phyloP scores from a whole-genome alignment of 2,888 invertebrate species.

The Plagiodera versicolora region DNA sequence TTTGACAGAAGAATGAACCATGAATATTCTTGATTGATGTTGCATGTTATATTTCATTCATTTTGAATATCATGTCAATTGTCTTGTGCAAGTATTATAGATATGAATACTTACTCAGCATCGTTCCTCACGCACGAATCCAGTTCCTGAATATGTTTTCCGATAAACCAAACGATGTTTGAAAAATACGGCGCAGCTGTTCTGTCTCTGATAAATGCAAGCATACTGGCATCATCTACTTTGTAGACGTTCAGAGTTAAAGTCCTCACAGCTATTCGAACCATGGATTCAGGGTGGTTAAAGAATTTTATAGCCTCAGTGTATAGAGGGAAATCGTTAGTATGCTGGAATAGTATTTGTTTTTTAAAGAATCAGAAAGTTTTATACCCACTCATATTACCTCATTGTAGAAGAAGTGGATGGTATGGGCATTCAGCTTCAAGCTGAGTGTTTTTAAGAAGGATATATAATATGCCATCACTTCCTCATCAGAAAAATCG shows the following conservation, averaged over 20 bases:
- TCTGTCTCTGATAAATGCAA: slow-evolving; percentile 91
- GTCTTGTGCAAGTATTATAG: no score
- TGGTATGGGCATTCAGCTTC: slow-evolving; percentile 96
- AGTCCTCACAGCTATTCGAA: slow-evolving; percentile 96
- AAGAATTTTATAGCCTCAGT: slow-evolving; percentile 99
- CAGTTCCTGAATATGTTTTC: slow-evolving; percentile 94
- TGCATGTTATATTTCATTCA: no score
- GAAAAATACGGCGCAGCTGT: slow-evolving; percentile 98
- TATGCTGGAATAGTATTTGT: slow-evolving; percentile 70
- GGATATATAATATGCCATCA: slow-evolving; percentile 99
- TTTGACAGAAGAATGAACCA: no score
- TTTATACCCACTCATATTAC: no score
- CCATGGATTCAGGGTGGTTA: slow-evolving; percentile 99
- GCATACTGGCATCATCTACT: slow-evolving; percentile 93
- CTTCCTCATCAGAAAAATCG: slow-evolving; percentile 99
- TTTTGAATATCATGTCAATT: no score
- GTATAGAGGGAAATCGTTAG: slow-evolving; percentile 98
- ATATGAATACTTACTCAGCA: slow-evolving; percentile 76
- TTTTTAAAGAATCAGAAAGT: no score
- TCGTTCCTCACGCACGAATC: slow-evolving; percentile 94
- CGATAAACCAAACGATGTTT: slow-evolving; percentile 98
- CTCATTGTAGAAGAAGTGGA: slow-evolving; percentile 99
- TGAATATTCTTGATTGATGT: no score
- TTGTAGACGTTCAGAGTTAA: slow-evolving; percentile 95
- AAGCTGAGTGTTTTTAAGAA: slow-evolving; percentile 97